Evolutionary conservation across 1,140 invertebrate genomes (phyloP).

Genomic region (Bradysia coprophila): DNA sequence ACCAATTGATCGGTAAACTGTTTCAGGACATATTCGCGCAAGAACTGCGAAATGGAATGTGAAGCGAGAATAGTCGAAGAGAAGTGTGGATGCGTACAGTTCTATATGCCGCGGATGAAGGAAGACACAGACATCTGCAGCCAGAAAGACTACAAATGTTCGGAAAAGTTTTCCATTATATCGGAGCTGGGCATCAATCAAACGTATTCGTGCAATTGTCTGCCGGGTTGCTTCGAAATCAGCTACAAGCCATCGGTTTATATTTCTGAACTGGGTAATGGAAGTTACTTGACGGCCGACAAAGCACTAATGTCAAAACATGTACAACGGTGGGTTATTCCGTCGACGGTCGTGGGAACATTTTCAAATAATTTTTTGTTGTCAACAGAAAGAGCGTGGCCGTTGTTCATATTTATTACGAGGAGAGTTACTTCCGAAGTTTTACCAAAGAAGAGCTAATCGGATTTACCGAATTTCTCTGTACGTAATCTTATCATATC

Average conservation of each 20-base stretch:
- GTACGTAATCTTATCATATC: constrained; percentile 20
- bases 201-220: constrained; percentile 30
- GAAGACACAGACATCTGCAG: constrained; percentile 10
- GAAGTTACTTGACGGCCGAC: constrained; percentile 12
- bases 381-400: constrained; percentile 31
- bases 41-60: constrained; percentile 50
- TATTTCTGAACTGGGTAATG: constrained; percentile 20
- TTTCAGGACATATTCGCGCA: constrained; percentile 6
- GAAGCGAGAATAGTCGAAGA: constrained; percentile 42
- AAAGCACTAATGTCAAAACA: background rate
- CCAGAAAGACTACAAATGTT: constrained; percentile 11
- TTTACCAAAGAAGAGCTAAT: constrained; percentile 49
- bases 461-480: constrained; percentile 54
- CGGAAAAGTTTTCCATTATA: constrained; percentile 5
- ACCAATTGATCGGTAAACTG: background rate
- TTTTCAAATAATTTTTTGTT: background rate
- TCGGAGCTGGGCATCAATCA: constrained; percentile 2
- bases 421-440: constrained; percentile 42
- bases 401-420: constrained; percentile 50
- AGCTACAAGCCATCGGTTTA: constrained; percentile 36
- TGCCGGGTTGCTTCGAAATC: constrained; percentile 46
- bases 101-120: constrained; percentile 37
- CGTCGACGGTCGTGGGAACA: background rate
- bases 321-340: background rate
- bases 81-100: constrained; percentile 43